Evolutionary conservation across 1,140 invertebrate genomes (phyloP).

Genomic region (Drosophila biarmipes): DNA sequence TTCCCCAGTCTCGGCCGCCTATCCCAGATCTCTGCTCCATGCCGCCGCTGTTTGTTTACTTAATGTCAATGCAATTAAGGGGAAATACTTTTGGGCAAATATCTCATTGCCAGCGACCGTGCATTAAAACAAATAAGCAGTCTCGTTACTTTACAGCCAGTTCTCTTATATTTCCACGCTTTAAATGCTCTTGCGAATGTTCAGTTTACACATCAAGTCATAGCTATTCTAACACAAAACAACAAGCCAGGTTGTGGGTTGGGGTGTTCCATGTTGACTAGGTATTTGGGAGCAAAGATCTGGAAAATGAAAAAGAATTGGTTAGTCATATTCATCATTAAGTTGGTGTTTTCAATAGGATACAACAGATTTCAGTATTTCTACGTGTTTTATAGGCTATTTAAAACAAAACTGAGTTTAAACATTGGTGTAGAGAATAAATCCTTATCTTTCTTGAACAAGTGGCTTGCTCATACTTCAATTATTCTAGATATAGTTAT

Average conservation of each 20-base stretch:
- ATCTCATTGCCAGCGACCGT: conserved; percentile 25
- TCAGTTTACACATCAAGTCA: conserved; percentile 61
- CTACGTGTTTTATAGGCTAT: too few species aligned
- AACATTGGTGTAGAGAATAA: too few species aligned
- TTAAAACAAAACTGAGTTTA: too few species aligned
- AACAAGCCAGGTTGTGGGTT: conserved; percentile 42
- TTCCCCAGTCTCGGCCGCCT: conserved; percentile 10
- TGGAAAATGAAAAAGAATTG: conserved; percentile 33
- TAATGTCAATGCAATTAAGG: conserved; percentile 71
- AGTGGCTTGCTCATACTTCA: too few species aligned
- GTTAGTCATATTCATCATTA: not conserved
- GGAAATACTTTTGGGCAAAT: conserved; percentile 41
- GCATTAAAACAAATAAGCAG: conserved; percentile 22
- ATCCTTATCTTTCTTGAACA: too few species aligned
- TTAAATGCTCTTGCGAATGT: conserved; percentile 79
- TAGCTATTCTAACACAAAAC: conserved; percentile 61
- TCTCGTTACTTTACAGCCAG: conserved; percentile 58
- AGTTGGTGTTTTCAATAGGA: too few species aligned
- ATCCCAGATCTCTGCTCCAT: conserved; percentile 31
- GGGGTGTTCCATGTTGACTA: conserved; percentile 28
- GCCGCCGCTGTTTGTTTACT: conserved; percentile 59
- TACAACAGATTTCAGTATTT: too few species aligned
- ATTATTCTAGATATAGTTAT: too few species aligned
- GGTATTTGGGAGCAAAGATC: conserved; percentile 30
- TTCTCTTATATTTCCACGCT: conserved; percentile 75